Conservation (phyloP, 2,797 vertebrate genomes). For the Choloepus didactylus region DNA sequence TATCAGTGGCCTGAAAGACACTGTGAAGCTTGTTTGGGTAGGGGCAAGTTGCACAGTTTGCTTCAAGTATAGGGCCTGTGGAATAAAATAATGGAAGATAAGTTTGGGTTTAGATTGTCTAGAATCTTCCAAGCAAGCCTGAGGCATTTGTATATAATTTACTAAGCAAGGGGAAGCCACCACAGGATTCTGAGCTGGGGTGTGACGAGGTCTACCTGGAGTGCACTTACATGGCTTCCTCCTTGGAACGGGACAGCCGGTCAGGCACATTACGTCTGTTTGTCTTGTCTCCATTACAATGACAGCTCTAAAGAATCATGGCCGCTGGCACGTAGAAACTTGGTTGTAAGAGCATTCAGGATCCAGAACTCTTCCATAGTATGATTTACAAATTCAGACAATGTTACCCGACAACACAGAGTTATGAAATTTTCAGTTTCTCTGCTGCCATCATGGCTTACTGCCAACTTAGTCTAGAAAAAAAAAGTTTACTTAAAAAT, state of each 20-base stretch:
- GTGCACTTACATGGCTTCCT: background rate
- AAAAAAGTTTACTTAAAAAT: conserved; percentile 47
- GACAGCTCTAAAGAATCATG: background rate
- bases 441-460: background rate
- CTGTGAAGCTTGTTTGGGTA: background rate
- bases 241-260: background rate
- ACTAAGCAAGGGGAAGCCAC: background rate
- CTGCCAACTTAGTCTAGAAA: background rate
- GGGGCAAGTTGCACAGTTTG: background rate
- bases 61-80: background rate
- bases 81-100: background rate
- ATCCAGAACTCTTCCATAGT: conserved; percentile 4
- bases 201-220: background rate
- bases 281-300: background rate
- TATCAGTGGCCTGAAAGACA: background rate
- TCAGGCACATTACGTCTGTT: background rate
- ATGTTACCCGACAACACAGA: background rate
- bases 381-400: background rate
- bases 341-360: background rate
- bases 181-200: background rate
- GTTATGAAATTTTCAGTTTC: conserved; percentile 39
- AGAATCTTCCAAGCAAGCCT: conserved; percentile 11
- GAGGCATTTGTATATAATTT: background rate
- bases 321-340: background rate
- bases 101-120: background rate